Evolutionary conservation across 2,113 vertebrate species (phyloP).

Genomic region (Engystomops pustulosus): DNA sequence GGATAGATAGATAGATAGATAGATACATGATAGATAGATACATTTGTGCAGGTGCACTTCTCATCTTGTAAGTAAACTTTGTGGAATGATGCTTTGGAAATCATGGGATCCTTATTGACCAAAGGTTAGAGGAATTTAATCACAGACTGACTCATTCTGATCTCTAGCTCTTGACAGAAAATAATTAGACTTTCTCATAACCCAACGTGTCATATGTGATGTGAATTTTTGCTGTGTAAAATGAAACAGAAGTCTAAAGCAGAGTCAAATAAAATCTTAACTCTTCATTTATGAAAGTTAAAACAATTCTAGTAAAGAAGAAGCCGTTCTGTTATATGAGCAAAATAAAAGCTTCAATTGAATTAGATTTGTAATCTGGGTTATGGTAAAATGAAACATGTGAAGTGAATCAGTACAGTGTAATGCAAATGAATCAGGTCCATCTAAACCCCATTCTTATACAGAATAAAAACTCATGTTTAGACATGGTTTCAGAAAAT

Average conservation of each 20-base stretch:
- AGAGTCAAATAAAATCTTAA: neutral
- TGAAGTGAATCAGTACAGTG: neutral
- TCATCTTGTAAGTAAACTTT: neutral
- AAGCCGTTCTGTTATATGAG: neutral
- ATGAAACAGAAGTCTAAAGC: neutral
- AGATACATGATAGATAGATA: slow-evolving; percentile 1
- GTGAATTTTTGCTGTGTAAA: slow-evolving; percentile 17
- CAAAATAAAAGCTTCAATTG: neutral
- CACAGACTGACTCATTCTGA: neutral
- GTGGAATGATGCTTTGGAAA: neutral
- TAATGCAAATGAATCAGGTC: no score
- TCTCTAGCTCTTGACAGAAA: slow-evolving; percentile 20
- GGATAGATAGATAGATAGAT: slow-evolving; percentile 4
- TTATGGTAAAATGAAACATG: neutral
- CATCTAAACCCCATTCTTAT: no score
- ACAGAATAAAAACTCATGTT: no score
- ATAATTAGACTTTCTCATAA: slow-evolving; percentile 26
- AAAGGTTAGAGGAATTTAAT: slow-evolving; percentile 18
- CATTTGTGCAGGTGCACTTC: neutral
- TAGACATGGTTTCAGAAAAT: no score
- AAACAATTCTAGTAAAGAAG: neutral
- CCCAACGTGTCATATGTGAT: slow-evolving; percentile 20
- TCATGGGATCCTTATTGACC: neutral
- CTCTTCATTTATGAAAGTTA: neutral
- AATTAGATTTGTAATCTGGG: neutral